phyloP scores from a whole-genome alignment of 2,888 invertebrate genomes.

The Serrognathus titanus region DNA sequence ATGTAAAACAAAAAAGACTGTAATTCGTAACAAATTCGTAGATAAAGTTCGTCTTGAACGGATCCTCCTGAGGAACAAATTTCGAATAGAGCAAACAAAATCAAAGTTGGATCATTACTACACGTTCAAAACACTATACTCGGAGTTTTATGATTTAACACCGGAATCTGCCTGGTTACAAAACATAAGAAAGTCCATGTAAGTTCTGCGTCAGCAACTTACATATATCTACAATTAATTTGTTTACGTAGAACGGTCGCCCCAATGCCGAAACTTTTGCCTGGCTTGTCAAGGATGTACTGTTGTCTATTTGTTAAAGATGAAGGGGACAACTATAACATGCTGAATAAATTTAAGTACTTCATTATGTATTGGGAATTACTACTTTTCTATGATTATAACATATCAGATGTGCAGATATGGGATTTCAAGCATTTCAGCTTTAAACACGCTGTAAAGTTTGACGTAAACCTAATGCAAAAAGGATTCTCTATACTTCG shows the following conservation, averaged over 20 bases:
- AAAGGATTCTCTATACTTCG: background rate
- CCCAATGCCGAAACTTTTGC: background rate
- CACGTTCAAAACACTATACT: background rate
- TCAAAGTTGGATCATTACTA: conserved; percentile 14
- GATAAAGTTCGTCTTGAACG: conserved; percentile 12
- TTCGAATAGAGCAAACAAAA: conserved; percentile 14
- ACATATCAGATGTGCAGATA: background rate
- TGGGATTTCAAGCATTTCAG: background rate
- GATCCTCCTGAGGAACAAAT: conserved; percentile 14
- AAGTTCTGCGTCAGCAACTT: background rate
- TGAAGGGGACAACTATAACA: background rate
- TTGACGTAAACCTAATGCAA: background rate
- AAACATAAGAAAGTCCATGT: background rate
- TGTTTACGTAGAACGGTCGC: background rate
- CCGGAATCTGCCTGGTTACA: background rate
- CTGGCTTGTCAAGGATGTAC: background rate
- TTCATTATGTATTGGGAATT: background rate
- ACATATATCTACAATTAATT: background rate
- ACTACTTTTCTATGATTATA: background rate
- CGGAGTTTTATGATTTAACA: background rate
- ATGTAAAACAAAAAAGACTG: too few species aligned
- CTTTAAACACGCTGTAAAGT: background rate
- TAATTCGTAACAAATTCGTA: too few species aligned
- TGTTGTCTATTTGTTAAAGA: background rate
- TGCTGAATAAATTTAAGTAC: background rate